A percentile compares a stretch with the other conserved stretches of the same genome.
Evolutionary conservation across 2,113 vertebrate species (phyloP).

Genomic region (Lepidothrix coronata): DNA sequence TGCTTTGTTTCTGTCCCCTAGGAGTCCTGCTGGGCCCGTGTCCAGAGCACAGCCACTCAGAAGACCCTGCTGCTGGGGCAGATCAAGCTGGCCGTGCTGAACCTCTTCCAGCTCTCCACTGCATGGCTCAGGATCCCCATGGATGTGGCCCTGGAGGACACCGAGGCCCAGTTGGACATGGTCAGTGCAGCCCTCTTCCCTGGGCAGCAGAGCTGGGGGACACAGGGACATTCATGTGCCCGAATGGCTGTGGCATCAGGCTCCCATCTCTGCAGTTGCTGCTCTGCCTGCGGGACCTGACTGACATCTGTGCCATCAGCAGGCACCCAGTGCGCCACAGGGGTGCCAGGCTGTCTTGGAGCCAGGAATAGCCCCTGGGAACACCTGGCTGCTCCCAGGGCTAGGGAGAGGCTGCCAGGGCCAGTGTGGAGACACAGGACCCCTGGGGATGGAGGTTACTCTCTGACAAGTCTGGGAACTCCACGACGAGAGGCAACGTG

Average conservation of each 20-base stretch:
- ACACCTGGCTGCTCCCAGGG: neutral
- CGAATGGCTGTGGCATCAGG: neutral
- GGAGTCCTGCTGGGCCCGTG: constrained; percentile 81
- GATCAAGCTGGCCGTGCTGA: constrained; percentile 75
- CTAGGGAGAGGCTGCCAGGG: neutral
- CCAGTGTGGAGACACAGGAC: neutral
- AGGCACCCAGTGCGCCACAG: fast-evolving
- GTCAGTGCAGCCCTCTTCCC: constrained; percentile 29
- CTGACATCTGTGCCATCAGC: neutral
- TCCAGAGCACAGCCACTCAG: constrained; percentile 74
- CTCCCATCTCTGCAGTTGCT: constrained; percentile 56
- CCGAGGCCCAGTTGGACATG: constrained; percentile 75
- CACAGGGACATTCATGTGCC: fast-evolving
- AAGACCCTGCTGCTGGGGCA: constrained; percentile 78
- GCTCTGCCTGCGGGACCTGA: constrained; percentile 58
- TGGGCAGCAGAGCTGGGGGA: too few species aligned
- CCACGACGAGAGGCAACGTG: fast-evolving
- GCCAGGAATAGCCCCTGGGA: neutral
- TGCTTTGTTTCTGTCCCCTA: neutral
- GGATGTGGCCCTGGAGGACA: constrained; percentile 66
- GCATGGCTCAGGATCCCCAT: neutral
- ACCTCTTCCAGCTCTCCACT: constrained; percentile 77
- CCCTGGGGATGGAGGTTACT: fast-evolving
- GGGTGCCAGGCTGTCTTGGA: fast-evolving
- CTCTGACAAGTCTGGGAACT: neutral